These are phyloP conservation scores for Maylandia zebra DNA, from an alignment of 2,113 vertebrate genomes.

Conservation along the genomic window DNA sequence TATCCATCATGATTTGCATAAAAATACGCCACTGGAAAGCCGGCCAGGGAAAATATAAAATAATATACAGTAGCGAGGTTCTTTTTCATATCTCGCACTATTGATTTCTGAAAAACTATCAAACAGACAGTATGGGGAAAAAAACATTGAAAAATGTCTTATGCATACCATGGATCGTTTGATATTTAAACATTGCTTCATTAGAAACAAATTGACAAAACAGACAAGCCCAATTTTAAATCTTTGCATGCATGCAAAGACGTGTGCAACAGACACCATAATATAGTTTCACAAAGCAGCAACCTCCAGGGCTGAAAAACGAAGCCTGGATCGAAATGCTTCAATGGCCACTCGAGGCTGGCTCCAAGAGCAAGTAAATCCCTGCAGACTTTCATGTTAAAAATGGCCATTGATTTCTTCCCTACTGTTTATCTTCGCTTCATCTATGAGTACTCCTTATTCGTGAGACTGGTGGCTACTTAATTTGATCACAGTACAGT, in stretches of 20 bases:
- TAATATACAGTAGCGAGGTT: background rate
- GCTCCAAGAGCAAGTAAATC: background rate
- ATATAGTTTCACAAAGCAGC: background rate
- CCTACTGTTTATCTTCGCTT: background rate
- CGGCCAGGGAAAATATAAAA: background rate
- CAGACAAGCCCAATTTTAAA: background rate
- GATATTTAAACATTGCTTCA: background rate
- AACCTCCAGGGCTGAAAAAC: background rate
- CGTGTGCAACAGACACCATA: background rate
- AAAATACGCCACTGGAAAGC: background rate
- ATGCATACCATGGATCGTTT: background rate
- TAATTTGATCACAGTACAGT: background rate
- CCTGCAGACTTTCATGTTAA: background rate
- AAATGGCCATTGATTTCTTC: background rate
- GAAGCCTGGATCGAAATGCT: background rate
- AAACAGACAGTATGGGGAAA: background rate
- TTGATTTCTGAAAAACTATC: background rate
- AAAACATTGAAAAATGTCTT: background rate
- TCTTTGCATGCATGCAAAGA: background rate
- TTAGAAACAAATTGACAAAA: background rate
- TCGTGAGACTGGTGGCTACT: background rate
- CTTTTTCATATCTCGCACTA: background rate
- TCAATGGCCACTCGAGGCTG: background rate
- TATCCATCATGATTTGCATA: constrained; percentile 13
- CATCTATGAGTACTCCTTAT: background rate